Evolutionary conservation across 2,888 invertebrate genomes (phyloP), one percentile per base, ranked within the genome.

Genomic region (Drosophila phalerata): DNA sequence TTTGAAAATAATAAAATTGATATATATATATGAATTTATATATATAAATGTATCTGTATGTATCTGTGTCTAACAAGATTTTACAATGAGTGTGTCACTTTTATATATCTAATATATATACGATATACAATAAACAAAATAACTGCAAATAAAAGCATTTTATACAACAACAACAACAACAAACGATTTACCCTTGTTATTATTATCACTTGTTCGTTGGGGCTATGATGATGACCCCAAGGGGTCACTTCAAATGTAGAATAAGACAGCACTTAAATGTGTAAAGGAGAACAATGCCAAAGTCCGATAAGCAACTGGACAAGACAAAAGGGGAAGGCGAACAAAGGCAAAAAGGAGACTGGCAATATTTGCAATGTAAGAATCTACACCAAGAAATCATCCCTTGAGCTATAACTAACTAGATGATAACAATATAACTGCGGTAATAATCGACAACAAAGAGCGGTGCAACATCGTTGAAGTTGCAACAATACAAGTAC

Each of bases 71-170:
- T 88, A 86, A 86, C 87, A 88, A 88, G 89, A 85, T 85, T 85
- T 85, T 85, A 85, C 78, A 75, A 86, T 85, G 88, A 77, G 89
- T 74, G 87, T 85, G 84, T 88, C 89, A 83, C 89, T 88, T 85
- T 88, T 85, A 79, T 76, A 88, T 79, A 83, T 83, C 69, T 79
- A 74, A 85, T 75, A 88, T 85, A 88, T 85, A 77, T 80, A 71
- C 78, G 72, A 82, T 85, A 80, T 77, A 82, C 69, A 73, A 79
- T 88, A 82, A 71, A 68, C 58, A 68, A 77, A 86, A 77, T 80
- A 83, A 88, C 75, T 80, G 77, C 81, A 60, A 88, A 86, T 70
- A 77, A 73, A 79, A 83, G 73, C 77, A 82, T 88, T 83, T 83
- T 83, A 88, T 83, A 84, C 77, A 83, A 77, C 52, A 62, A 84